Base-by-base conservation (phyloP, 2,797 vertebrate genomes). In the Pseudochirops cupreus region DNA sequence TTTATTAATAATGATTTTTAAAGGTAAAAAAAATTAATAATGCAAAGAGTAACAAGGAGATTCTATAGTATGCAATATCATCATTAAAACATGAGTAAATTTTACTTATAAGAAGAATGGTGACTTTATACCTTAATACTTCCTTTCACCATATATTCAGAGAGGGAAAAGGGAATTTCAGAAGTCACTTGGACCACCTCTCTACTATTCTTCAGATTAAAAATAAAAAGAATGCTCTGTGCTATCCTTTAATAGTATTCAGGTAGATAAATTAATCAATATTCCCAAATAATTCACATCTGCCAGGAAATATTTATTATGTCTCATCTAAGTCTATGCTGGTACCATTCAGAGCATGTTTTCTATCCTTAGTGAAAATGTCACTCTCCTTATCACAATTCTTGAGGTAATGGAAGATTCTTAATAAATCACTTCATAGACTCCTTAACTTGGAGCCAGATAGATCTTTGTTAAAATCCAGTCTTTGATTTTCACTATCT, bases 1-100 rank as follows among this genome's bases (percentile, higher is more conserved):
- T 0, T 52, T 54, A 92, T 98, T 91, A 98, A 96, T 97, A 95
- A 95, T 87, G 4, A 0, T 95, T 95, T 46, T 46, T 95, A 31
- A 96, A 90, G 2, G n/a, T 91, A 53, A 57, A 94, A 2, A 93
- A 3, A 46, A 46, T 33, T 7, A 46, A 55, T 91, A 4, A 5
- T 5, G 11, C 31, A 16, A 95, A 18, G 39, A 89, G 3, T 62
- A 59, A 94, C 52, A 90, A 50, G 46, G 24, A 90, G 5, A 13
- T 33, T 90, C 33, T 11, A 21, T 54, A 31, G 4, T 2, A 91
- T 14, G 7, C 7, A 53, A 54, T 33, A 91, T 18, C 50, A 24
- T 50, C 21, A 50, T 87, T 26, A 93, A 21, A 94, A 93, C 90
- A 46, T 52, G 21, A 91, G 1, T 67, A 52, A 91, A 94, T 93